These are phyloP conservation scores for Melanerpes aurifrons DNA, from an alignment of 2,113 vertebrate species.

Conservation along the genomic window DNA sequence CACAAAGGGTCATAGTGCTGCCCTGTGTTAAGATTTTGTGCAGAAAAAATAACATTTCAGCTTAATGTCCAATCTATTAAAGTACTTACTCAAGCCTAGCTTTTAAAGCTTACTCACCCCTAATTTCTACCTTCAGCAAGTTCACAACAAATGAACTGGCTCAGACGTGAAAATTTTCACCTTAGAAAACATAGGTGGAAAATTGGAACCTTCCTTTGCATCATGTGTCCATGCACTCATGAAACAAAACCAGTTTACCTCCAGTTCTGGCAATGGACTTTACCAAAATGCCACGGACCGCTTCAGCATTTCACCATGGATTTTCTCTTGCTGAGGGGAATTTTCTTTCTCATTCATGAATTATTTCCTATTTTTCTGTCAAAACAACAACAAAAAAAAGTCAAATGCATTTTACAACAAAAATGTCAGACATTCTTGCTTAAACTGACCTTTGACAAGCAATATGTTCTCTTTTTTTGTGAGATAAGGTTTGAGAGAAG, in stretches of 20 bases:
- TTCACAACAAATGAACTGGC: not conserved
- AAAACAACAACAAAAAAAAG: not conserved
- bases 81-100: not conserved
- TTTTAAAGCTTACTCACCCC: not conserved
- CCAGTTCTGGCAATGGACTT: not conserved
- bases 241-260: not conserved
- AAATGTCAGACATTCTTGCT: conserved; percentile 13
- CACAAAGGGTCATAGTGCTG: not conserved
- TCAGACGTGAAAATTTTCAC: not conserved
- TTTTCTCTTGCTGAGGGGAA: not conserved
- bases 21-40: not conserved
- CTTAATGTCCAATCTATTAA: not conserved
- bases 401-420: conserved; percentile 9
- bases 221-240: not conserved
- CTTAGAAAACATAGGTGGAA: not conserved
- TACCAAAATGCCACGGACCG: not conserved
- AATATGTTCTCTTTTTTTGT: conserved; percentile 27
- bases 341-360: conserved; percentile 26
- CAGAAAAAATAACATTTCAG: not conserved
- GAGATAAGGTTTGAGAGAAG: conserved; percentile 17
- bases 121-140: not conserved
- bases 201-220: not conserved
- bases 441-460: conserved; percentile 19
- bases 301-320: not conserved
- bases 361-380: conserved; percentile 26